These are phyloP conservation scores for Paracanthobrama guichenoti DNA, from an alignment of 2,113 vertebrate species.

Conservation along the genomic window DNA sequence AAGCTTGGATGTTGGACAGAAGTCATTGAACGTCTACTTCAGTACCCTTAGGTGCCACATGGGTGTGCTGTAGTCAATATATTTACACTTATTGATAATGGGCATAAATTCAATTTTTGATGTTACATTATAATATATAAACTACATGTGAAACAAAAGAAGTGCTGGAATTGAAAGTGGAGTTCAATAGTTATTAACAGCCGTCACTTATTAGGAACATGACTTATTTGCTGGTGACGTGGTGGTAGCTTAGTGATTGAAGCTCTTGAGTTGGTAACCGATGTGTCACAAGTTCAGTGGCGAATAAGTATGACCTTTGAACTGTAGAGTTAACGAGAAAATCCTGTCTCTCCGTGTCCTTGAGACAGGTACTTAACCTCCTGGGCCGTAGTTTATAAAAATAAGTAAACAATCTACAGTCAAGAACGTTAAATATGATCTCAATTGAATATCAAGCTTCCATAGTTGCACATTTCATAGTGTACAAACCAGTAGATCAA, in stretches of 20 bases:
- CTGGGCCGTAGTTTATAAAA: constrained; percentile 1
- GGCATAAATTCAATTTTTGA: constrained; percentile 1
- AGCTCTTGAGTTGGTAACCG: not conserved
- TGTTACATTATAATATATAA: not conserved
- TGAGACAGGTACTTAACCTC: not conserved
- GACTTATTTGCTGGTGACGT: not conserved
- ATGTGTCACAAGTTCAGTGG: not conserved
- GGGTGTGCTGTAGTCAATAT: constrained; percentile 57
- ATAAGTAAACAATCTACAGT: not conserved
- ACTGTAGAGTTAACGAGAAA: constrained; percentile 7
- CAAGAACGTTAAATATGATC: not conserved
- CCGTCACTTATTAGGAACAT: not conserved
- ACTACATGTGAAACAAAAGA: constrained; percentile 2
- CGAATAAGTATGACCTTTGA: not conserved
- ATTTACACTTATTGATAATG: constrained; percentile 26
- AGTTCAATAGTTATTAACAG: not conserved
- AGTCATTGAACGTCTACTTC: constrained; percentile 5
- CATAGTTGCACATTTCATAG: constrained; percentile 5
- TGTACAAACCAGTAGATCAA: not conserved
- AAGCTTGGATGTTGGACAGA: not conserved
- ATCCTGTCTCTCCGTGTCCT: not conserved
- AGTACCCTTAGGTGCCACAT: constrained; percentile 56
- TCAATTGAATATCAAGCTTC: not conserved
- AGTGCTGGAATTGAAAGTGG: not conserved
- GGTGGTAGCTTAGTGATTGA: not conserved